phyloP scores from a whole-genome alignment of 2,888 invertebrate genomes.

The Boloria selene region DNA sequence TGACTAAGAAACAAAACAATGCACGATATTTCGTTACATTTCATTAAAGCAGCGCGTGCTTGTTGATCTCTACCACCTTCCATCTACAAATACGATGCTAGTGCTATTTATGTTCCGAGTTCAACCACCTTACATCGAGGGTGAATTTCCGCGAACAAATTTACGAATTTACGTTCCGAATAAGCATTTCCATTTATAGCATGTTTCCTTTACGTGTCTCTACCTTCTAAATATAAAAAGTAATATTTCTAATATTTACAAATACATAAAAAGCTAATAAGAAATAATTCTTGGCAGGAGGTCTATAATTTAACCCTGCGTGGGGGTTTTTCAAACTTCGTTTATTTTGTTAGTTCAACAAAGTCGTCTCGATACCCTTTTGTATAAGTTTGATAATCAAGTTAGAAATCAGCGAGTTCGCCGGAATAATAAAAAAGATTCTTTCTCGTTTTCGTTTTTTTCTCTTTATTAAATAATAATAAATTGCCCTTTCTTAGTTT shows the following conservation, averaged over 20 bases:
- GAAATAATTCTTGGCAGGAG: conserved; percentile 46
- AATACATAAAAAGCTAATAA: conserved; percentile 38
- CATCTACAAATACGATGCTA: conserved; percentile 50
- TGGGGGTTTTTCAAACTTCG: conserved; percentile 44
- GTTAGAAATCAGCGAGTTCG: conserved; percentile 28
- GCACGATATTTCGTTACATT: conserved; percentile 23
- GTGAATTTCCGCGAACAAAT: conserved; percentile 60
- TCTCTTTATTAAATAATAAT: neutral
- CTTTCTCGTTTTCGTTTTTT: neutral
- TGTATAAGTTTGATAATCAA: conserved; percentile 41
- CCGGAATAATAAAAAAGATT: conserved; percentile 12
- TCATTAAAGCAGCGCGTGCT: conserved; percentile 29
- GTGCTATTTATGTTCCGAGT: conserved; percentile 70
- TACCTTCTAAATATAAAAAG: neutral
- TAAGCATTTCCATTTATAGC: conserved; percentile 11
- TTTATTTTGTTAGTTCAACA: conserved; percentile 41
- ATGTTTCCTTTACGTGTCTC: conserved; percentile 3
- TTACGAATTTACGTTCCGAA: conserved; percentile 38
- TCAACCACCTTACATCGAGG: conserved; percentile 65
- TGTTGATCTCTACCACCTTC: conserved; percentile 37
- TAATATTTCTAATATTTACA: conserved; percentile 2
- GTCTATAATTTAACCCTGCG: conserved; percentile 42
- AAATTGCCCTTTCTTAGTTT: too few species aligned
- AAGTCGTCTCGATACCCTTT: conserved; percentile 36
- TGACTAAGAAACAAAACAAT: neutral